Conservation (phyloP, 2,888 invertebrate species). For the Mellilla xanthometata region DNA sequence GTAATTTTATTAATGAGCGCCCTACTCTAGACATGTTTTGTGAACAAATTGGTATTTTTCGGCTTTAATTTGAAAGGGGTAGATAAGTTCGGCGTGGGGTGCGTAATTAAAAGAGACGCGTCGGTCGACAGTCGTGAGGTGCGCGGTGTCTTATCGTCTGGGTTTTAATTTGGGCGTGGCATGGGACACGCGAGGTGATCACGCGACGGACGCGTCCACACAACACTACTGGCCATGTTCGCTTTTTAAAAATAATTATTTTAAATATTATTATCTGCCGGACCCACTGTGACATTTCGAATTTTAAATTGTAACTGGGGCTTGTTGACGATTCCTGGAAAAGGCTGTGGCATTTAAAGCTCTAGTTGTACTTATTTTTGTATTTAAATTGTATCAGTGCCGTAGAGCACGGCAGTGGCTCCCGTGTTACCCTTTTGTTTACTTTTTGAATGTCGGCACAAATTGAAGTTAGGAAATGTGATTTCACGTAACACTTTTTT, state of each 20-base stretch:
- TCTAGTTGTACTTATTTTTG: constrained; percentile 32
- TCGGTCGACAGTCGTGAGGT: constrained; percentile 75
- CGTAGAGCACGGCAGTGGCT: constrained; percentile 38
- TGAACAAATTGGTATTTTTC: constrained; percentile 18
- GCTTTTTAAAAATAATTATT: constrained; percentile 64
- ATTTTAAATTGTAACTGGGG: constrained; percentile 31
- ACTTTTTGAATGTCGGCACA: constrained; percentile 59
- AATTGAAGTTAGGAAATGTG: constrained; percentile 75
- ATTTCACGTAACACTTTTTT: constrained; percentile 79
- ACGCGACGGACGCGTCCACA: constrained; percentile 70
- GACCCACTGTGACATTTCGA: constrained; percentile 37
- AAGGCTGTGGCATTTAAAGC: constrained; percentile 23
- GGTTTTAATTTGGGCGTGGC: constrained; percentile 78
- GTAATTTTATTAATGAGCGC: constrained; percentile 34
- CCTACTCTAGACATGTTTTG: constrained; percentile 17
- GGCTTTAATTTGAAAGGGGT: constrained; percentile 57
- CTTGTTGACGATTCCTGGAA: constrained; percentile 24
- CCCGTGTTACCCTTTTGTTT: constrained; percentile 50
- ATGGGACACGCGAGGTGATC: constrained; percentile 77
- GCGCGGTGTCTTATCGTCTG: constrained; percentile 73
- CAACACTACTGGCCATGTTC: constrained; percentile 33
- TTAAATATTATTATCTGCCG: constrained; percentile 59
- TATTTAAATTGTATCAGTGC: constrained; percentile 45
- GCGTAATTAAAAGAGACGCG: constrained; percentile 80
- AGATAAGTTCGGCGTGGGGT: constrained; percentile 72